phyloP scores from a whole-genome alignment of 2,888 invertebrate genomes.

The Tetropium fuscum region DNA sequence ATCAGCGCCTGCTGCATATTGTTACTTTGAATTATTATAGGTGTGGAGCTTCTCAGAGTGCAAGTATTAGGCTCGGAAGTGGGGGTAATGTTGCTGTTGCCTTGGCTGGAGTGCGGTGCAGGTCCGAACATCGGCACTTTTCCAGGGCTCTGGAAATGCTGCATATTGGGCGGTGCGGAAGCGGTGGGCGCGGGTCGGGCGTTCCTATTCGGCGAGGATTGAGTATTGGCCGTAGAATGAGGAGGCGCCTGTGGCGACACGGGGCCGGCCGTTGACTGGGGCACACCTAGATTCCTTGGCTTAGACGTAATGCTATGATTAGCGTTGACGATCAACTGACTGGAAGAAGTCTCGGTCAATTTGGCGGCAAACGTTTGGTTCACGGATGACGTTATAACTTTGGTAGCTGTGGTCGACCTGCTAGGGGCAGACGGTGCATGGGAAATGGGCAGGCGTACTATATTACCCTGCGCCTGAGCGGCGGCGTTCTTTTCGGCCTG shows the following conservation, averaged over 20 bases:
- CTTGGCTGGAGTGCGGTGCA: conserved; percentile 18
- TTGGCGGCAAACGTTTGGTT: conserved; percentile 81
- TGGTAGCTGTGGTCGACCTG: conserved; percentile 59
- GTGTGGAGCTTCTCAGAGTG: conserved; percentile 43
- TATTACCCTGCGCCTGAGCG: conserved; percentile 48
- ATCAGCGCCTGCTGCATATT: conserved; percentile 40
- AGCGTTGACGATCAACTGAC: conserved; percentile 43
- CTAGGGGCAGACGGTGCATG: conserved; percentile 69
- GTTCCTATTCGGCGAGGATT: conserved; percentile 58
- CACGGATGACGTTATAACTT: conserved; percentile 62
- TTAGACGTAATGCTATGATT: conserved; percentile 31
- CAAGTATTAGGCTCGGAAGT: conserved; percentile 25
- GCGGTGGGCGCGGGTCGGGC: conserved; percentile 61
- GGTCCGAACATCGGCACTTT: conserved; percentile 33
- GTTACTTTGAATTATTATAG: conserved; percentile 47
- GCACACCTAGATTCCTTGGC: conserved; percentile 9
- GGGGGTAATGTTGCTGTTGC: conserved; percentile 9
- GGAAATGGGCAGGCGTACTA: conserved; percentile 63
- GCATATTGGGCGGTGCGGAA: conserved; percentile 63
- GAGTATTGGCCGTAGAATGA: conserved; percentile 43
- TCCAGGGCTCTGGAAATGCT: conserved; percentile 57
- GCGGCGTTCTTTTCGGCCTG: conserved; percentile 68
- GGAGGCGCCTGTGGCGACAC: conserved; percentile 55
- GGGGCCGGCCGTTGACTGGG: conserved; percentile 48
- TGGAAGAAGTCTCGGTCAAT: conserved; percentile 68